Percentiles rank a stretch among this genome's conserved stretches.
Conservation (phyloP, 2,113 vertebrate genomes). For the Equus quagga region DNA sequence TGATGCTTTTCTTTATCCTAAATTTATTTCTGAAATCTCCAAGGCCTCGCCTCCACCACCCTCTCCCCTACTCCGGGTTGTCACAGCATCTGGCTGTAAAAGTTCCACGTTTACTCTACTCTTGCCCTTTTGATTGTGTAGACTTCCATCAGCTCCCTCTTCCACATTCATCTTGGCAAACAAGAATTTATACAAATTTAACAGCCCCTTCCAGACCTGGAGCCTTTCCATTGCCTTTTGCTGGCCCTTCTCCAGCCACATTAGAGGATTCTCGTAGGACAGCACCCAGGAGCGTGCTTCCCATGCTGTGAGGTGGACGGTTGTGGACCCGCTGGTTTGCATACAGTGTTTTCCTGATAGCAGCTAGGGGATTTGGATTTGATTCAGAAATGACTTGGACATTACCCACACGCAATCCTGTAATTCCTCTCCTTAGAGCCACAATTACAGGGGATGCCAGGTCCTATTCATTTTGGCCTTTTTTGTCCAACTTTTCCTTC, state of each 20-base stretch:
- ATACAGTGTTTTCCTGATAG: constrained; percentile 49
- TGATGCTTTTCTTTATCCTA: neutral
- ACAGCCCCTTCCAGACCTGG: neutral
- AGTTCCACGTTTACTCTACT: neutral
- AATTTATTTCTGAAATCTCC: neutral
- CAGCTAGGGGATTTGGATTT: constrained; percentile 58
- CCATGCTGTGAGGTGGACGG: neutral
- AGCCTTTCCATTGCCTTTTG: neutral
- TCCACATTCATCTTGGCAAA: neutral
- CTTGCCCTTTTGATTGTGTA: neutral
- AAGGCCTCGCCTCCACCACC: neutral
- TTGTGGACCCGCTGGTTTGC: neutral
- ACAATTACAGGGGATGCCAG: constrained; percentile 69
- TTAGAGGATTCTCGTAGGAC: neutral
- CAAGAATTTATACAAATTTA: neutral
- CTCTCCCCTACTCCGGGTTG: neutral
- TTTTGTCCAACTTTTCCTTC: constrained; percentile 79
- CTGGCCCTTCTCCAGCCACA: neutral
- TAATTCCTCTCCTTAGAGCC: constrained; percentile 70
- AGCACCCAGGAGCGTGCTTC: fast-evolving
- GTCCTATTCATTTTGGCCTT: constrained; percentile 75
- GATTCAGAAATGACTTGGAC: constrained; percentile 72
- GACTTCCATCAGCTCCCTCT: neutral
- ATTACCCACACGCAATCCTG: constrained; percentile 74
- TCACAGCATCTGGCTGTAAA: neutral